Base-by-base conservation (phyloP, 2,797 vertebrate species). In the Carapus acus region DNA sequence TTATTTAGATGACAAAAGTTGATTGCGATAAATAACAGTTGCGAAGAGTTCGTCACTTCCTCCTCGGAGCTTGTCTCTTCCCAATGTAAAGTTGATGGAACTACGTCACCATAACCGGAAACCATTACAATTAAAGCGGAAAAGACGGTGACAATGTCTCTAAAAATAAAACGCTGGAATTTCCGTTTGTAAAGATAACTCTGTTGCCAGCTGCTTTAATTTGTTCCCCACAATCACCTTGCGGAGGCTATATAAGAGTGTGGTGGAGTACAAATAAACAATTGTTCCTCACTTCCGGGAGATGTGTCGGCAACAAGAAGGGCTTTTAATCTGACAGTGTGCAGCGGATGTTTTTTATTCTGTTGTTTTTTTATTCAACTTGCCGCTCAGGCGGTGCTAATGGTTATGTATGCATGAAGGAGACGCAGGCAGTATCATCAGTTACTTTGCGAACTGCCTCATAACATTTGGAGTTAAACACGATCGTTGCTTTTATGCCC, bases 1-100 rank as follows among this genome's bases (percentile, higher is more conserved):
- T n/a, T 50, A 12, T 52, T 6, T 17, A 78, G 62, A 57, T 62
- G 64, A 55, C 24, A 76, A 77, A 27, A 81, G 63, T 85, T 81
- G 66, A 73, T 81, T 58, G 47, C 16, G 59, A 73, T 69, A 77
- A 78, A 75, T 76, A 83, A 83, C 78, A 83, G 77, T 82, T 78
- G 78, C 64, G 60, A 49, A 43, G 31, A 21, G 41, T 64, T 85
- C 92, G 89, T 94, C 91, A 91, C 89, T 93, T 93, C 91, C 91
- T 90, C 78, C 67, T 45, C 61, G 76, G 47, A 77, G 67, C 74
- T 34, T 31, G 76, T 44, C 77, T 67, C 83, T 91, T 90, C 89
- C 88, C 88, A 83, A 69, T 36, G 34, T 15, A 36, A 36, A 36
- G 34, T 11, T 36, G 2, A 13, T 3, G 6, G 4, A 36, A 36